Evolutionary conservation across 2,113 vertebrate genomes (phyloP).

Genomic region (Eonycteris spelaea): DNA sequence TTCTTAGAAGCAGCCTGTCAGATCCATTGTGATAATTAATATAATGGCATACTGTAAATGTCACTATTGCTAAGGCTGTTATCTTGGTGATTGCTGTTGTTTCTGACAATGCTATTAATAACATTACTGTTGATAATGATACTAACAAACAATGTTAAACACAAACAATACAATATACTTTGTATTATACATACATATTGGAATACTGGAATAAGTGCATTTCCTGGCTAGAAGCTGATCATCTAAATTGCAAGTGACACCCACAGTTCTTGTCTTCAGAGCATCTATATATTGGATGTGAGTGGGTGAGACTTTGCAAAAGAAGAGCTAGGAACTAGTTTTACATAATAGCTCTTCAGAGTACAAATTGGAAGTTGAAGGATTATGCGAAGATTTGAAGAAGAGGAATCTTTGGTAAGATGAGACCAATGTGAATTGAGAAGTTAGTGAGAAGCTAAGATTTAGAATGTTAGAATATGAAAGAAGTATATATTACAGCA

Average conservation of each 20-base stretch:
- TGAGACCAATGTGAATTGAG: not conserved
- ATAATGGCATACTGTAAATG: slow-evolving; percentile 75
- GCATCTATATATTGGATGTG: not conserved
- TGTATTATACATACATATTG: not conserved
- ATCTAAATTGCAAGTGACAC: slow-evolving; percentile 30
- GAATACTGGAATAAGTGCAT: not conserved
- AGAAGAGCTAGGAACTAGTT: slow-evolving; percentile 8
- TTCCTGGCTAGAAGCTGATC: slow-evolving; percentile 30
- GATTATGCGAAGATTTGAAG: slow-evolving; percentile 7
- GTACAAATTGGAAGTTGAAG: slow-evolving; percentile 34
- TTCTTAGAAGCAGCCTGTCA: slow-evolving; percentile 66
- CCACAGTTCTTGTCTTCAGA: slow-evolving; percentile 6
- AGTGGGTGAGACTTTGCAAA: slow-evolving; percentile 33
- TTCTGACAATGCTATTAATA: slow-evolving; percentile 76
- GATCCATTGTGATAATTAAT: slow-evolving; percentile 74
- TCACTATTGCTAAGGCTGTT: slow-evolving; percentile 64
- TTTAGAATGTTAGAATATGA: slow-evolving; percentile 1
- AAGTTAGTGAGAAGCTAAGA: slow-evolving; percentile 19
- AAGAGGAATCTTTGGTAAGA: slow-evolving; percentile 1
- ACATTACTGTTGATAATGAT: slow-evolving; percentile 71
- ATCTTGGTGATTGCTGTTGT: slow-evolving; percentile 68
- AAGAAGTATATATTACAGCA: not conserved
- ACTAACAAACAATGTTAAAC: slow-evolving; percentile 69
- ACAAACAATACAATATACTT: slow-evolving; percentile 40
- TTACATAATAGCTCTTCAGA: slow-evolving; percentile 39